Percentiles rank a stretch among this genome's conserved stretches.
These are phyloP conservation scores for Endotricha flammealis DNA, from an alignment of 2,888 invertebrate genomes.

Conservation along the genomic window DNA sequence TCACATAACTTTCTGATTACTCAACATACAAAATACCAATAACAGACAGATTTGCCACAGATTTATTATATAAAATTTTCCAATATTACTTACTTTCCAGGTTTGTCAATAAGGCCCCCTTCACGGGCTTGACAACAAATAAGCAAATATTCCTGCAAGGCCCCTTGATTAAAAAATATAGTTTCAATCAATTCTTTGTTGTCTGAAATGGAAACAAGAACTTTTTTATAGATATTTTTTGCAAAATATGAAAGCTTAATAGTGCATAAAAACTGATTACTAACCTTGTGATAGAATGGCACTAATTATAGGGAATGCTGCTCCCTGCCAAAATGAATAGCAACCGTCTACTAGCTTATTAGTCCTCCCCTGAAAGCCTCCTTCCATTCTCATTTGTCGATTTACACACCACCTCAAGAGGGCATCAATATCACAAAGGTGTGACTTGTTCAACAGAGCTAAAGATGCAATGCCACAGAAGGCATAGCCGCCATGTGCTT, in stretches of 20 bases:
- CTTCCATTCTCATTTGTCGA: conserved; percentile 95
- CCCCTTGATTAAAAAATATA: conserved; percentile 88
- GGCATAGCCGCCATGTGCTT: conserved; percentile 99
- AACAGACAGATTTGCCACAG: too few species aligned
- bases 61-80: background rate
- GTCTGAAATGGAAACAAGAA: conserved; percentile 42
- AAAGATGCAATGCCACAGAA: conserved; percentile 97
- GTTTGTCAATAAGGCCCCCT: conserved; percentile 97
- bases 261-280: background rate
- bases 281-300: conserved; percentile 80
- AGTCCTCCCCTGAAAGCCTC: conserved; percentile 98
- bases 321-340: conserved; percentile 99
- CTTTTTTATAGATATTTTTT: conserved; percentile 6
- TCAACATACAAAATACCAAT: too few species aligned
- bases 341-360: conserved; percentile 99
- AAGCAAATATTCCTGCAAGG: conserved; percentile 96
- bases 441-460: conserved; percentile 86
- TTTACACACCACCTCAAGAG: conserved; percentile 92
- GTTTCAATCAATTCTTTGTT: conserved; percentile 69
- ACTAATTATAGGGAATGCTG: conserved; percentile 92
- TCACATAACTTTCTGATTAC: too few species aligned
- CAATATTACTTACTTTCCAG: conserved; percentile 87
- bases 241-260: conserved; percentile 7
- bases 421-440: conserved; percentile 85
- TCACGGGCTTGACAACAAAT: conserved; percentile 92